A percentile compares a stretch with the other conserved stretches of the same genome.
phyloP scores from a whole-genome alignment of 2,888 invertebrate species.

The Dicycla oo region DNA sequence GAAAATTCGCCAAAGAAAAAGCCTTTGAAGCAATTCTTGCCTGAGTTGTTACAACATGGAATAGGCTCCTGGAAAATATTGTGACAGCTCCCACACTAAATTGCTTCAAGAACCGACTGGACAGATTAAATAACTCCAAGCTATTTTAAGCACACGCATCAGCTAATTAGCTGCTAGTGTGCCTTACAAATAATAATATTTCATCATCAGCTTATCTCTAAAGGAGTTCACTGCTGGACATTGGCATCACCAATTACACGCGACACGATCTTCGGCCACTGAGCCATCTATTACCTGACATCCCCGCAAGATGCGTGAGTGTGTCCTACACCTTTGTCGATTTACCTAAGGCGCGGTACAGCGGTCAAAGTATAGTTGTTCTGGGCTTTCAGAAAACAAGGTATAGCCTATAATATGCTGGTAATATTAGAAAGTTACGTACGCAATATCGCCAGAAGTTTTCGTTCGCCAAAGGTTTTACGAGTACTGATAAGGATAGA shows the following conservation, averaged over 20 bases:
- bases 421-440: constrained; percentile 14
- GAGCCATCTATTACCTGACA: background rate
- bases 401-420: background rate
- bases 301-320: background rate
- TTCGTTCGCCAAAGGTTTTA: constrained; percentile 3
- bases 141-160: background rate
- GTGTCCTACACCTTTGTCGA: background rate
- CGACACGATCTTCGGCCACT: background rate
- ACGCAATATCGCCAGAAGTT: constrained; percentile 6
- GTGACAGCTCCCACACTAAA: background rate
- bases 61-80: background rate
- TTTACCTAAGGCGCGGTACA: too few relatives aligned
- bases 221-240: background rate
- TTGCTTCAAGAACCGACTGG: background rate
- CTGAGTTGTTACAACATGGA: background rate
- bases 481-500: constrained; percentile 23
- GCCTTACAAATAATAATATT: background rate
- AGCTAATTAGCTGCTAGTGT: background rate
- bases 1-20: background rate
- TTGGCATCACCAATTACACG: background rate
- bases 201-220: background rate
- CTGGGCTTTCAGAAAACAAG: background rate
- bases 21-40: background rate
- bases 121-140: background rate
- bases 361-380: too few relatives aligned